A percentile compares a stretch with the other conserved stretches of the same genome.
Conservation (phyloP, 2,797 vertebrate genomes). For the Anabacerthia variegaticeps region DNA sequence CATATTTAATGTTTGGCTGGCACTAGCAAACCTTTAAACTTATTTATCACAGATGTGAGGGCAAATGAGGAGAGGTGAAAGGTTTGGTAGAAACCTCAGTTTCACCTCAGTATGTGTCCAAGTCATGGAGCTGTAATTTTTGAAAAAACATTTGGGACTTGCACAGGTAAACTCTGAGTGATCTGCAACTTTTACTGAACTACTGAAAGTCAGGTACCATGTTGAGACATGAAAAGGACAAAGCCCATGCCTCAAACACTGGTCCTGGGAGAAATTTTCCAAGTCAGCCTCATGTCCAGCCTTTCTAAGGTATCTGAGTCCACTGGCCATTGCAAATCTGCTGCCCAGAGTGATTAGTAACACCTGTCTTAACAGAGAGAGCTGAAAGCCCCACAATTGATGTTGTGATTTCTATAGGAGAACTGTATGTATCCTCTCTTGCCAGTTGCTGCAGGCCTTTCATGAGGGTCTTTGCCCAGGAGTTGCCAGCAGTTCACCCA, state of each 20-base stretch:
- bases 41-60: not conserved
- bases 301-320: not conserved
- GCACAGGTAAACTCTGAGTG: not conserved
- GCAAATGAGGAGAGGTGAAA: not conserved
- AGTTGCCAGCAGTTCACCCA: not conserved
- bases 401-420: not conserved
- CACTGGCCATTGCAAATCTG: not conserved
- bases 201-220: not conserved
- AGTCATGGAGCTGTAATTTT: not conserved
- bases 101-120: not conserved
- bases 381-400: not conserved
- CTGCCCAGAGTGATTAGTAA: not conserved
- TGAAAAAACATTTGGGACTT: not conserved
- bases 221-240: accelerated
- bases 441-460: not conserved
- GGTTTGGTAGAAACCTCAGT: not conserved
- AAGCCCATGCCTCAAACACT: not conserved
- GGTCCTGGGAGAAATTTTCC: not conserved
- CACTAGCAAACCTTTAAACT: not conserved
- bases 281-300: not conserved
- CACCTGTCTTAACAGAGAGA: not conserved
- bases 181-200: not conserved
- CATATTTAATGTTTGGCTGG: not conserved
- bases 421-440: not conserved
- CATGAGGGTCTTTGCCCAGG: not conserved